Percentiles rank a stretch among this genome's conserved stretches.
Conservation (phyloP, 37 sponge, comb jelly and placozoan genomes). For the Ianthella basta region DNA sequence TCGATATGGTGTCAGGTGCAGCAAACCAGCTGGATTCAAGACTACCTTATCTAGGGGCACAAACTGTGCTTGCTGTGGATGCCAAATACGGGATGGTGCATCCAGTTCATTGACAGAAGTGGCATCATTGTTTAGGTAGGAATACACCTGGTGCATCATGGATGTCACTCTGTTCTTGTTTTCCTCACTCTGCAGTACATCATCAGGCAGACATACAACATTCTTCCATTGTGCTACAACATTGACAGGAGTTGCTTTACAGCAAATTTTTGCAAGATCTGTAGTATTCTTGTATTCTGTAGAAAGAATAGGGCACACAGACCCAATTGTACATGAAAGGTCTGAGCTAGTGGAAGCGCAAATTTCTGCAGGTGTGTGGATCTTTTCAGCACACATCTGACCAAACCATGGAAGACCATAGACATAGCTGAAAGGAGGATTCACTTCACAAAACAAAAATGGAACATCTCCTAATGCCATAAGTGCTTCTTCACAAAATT, state of each 20-base stretch:
- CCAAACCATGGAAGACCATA: not conserved
- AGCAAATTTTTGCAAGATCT: not conserved
- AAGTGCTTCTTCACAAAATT: not conserved
- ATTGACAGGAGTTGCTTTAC: not conserved
- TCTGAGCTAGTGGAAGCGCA: not conserved
- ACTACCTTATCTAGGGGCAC: not conserved
- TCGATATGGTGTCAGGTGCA: not conserved
- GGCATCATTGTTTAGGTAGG: not conserved
- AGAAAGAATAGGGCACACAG: not conserved
- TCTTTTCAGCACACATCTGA: too few species aligned
- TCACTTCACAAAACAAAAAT: conserved; percentile 24
- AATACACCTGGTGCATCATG: not conserved
- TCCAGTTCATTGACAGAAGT: not conserved
- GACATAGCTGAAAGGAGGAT: not conserved
- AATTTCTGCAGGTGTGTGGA: too few species aligned
- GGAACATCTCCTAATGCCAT: not conserved
- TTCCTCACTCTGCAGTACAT: not conserved
- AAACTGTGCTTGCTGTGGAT: not conserved
- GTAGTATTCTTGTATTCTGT: not conserved
- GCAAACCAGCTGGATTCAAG: not conserved
- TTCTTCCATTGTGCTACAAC: not conserved
- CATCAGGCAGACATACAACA: not conserved
- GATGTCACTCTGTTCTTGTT: not conserved
- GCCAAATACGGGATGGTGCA: not conserved
- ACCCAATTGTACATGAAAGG: not conserved